These are phyloP conservation scores for Macrobrachium rosenbergii DNA, from an alignment of 1,140 invertebrate species.

Conservation along the genomic window DNA sequence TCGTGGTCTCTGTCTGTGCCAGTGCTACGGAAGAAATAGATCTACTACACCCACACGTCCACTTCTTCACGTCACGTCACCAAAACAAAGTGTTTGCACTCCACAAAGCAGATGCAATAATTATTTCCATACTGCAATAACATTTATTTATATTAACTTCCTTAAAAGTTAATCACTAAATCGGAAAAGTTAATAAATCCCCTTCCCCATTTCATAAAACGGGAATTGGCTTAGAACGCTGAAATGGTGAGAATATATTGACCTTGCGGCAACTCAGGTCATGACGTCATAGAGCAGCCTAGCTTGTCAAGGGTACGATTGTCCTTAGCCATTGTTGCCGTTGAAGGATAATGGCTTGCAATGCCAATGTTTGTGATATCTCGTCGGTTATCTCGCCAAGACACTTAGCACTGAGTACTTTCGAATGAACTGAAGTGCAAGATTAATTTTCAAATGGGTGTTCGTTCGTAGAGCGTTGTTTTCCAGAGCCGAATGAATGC, in stretches of 20 bases:
- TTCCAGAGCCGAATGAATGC: not conserved
- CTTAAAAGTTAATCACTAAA: too few relatives aligned
- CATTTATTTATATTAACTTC: too few relatives aligned
- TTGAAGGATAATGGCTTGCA: not conserved
- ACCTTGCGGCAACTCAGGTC: conserved; percentile 51
- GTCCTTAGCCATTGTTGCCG: conserved; percentile 21
- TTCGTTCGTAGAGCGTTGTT: not conserved
- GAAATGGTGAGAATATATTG: conserved; percentile 40
- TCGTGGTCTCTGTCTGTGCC: too few relatives aligned
- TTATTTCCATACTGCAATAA: too few relatives aligned
- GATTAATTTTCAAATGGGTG: too few relatives aligned
- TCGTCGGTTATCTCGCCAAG: not conserved
- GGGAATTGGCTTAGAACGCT: conserved; percentile 25
- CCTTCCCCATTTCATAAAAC: not conserved
- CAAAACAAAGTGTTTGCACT: too few relatives aligned
- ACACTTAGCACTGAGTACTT: not conserved
- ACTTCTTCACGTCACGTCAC: too few relatives aligned
- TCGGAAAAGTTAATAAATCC: too few relatives aligned
- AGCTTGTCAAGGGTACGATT: conserved; percentile 58
- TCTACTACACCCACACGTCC: too few relatives aligned
- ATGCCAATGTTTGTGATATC: not conserved
- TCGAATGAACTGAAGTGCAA: too few relatives aligned
- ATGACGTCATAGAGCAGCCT: conserved; percentile 56
- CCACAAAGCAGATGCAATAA: too few relatives aligned
- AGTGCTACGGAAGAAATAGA: too few relatives aligned